Evolutionary conservation across 1,140 invertebrate species (phyloP), one percentile per base, ranked within the genome.

Genomic region (Psilanteris sp.): DNA sequence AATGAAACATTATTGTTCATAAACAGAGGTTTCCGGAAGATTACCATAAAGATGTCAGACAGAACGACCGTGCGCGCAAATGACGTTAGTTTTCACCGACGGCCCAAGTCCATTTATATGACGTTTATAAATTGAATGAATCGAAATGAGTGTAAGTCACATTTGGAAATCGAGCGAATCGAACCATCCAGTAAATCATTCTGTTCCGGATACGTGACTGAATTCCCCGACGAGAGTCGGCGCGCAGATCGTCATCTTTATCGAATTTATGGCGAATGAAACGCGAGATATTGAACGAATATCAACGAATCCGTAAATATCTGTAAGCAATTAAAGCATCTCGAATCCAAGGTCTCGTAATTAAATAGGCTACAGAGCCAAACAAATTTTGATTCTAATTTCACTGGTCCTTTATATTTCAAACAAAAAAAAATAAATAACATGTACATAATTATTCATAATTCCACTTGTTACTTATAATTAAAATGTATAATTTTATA

Each of bases 101-200:
- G 15, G 55, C 10, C 41, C 14, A 44, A 61, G 44, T 61, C 67
- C 55, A 71, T 73, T 67, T 68, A 44, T 68, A 66, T 66, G 76
- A 62, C 64, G 29, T 74, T 62, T 70, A 71, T 71, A 71, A 71
- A 77, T 77, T 71, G 66, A 77, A 77, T 71, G 64, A 67, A 67
- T 61, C 55, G 54, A 76, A 67, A 71, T 71, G 66, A 77, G 74
- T 71, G 61, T 71, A 67, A 77, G 66, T 72, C 54, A 72, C 61
- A 68, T 72, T 77, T 70, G 61, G 43, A 72, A 77, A 71, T 68
- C 67, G 74, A 72, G 54, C 61, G 67, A 59, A 77, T 77, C 59
- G 66, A 71, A 41, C 66, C 66, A 72, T 77, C 67, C 29, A 77
- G 46, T 77, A 77, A 71, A 77, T 77, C 74, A 77, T 77, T 41